A percentile compares a stretch with the other conserved stretches of the same genome.
Conservation (phyloP, 92 coral and sea anemone species). For the Heliopora coerulea region DNA sequence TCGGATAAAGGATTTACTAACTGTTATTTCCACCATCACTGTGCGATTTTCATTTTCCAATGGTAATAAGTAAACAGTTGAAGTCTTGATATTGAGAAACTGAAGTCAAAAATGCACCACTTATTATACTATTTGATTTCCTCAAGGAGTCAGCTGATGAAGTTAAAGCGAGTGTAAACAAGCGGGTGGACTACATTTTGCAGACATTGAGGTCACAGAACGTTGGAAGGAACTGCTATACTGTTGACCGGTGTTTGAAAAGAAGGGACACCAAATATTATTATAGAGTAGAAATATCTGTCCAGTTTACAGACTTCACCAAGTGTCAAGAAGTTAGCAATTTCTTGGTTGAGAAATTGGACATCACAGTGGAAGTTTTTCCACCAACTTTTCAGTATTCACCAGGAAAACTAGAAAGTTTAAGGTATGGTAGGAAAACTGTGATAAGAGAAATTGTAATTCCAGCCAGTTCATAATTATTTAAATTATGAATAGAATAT, state of each 20-base stretch:
- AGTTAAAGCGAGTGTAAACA: conserved; percentile 90
- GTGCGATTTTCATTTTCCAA: too few species aligned
- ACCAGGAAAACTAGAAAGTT: conserved; percentile 68
- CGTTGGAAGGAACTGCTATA: conserved; percentile 64
- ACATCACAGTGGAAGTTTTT: conserved; percentile 73
- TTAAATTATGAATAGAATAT: too few species aligned
- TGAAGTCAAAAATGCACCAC: too few species aligned
- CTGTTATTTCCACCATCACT: too few species aligned
- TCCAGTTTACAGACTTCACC: conserved; percentile 72
- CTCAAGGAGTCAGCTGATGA: conserved; percentile 86
- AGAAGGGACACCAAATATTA: conserved; percentile 60
- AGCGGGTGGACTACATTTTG: conserved; percentile 82
- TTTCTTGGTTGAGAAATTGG: conserved; percentile 92
- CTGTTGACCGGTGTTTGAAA: conserved; percentile 66
- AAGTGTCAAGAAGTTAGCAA: conserved; percentile 95
- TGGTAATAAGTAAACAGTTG: too few species aligned
- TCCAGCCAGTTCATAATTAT: too few species aligned
- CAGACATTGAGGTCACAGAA: conserved; percentile 82
- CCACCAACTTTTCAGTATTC: conserved; percentile 72
- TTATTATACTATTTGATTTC: background rate
- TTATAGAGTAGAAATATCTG: conserved; percentile 70
- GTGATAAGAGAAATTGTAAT: background rate
- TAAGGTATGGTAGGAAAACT: conserved; percentile 56
- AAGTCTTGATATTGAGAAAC: too few species aligned
- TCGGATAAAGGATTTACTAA: too few species aligned